These are phyloP conservation scores for Amblyornis subalaris DNA, from an alignment of 2,113 vertebrate genomes.

Conservation along the genomic window DNA sequence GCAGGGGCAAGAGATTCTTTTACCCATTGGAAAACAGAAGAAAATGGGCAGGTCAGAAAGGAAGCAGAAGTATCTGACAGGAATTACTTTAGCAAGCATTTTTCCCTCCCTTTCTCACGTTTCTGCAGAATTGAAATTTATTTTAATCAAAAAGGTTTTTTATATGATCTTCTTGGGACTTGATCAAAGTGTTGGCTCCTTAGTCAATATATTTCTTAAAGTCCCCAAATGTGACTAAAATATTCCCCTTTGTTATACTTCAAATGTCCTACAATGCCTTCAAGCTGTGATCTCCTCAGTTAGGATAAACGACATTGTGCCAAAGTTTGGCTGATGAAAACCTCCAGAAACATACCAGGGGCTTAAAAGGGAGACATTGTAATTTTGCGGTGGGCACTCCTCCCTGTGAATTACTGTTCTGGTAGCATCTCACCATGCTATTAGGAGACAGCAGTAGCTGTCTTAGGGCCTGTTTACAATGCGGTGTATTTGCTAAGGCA, in stretches of 20 bases:
- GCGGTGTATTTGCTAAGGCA: neutral
- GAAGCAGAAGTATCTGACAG: neutral
- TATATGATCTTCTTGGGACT: neutral
- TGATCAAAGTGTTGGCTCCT: neutral
- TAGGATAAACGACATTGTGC: neutral
- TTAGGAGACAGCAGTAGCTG: neutral
- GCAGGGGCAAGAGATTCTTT: neutral
- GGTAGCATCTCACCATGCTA: neutral
- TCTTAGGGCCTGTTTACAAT: neutral
- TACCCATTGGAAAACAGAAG: neutral
- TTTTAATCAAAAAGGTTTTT: neutral
- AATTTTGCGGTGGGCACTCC: neutral
- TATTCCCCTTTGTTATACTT: neutral
- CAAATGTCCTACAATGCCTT: neutral
- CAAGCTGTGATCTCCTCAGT: neutral
- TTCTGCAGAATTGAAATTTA: neutral
- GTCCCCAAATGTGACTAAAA: neutral
- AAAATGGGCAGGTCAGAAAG: neutral
- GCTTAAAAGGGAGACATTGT: neutral
- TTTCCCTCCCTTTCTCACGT: neutral
- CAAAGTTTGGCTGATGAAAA: neutral
- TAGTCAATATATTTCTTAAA: neutral
- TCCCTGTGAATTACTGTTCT: slow-evolving; percentile 10
- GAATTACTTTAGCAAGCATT: neutral
- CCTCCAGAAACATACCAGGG: neutral